phyloP scores from a whole-genome alignment of 2,797 vertebrate species.

The Diceros bicornis region DNA sequence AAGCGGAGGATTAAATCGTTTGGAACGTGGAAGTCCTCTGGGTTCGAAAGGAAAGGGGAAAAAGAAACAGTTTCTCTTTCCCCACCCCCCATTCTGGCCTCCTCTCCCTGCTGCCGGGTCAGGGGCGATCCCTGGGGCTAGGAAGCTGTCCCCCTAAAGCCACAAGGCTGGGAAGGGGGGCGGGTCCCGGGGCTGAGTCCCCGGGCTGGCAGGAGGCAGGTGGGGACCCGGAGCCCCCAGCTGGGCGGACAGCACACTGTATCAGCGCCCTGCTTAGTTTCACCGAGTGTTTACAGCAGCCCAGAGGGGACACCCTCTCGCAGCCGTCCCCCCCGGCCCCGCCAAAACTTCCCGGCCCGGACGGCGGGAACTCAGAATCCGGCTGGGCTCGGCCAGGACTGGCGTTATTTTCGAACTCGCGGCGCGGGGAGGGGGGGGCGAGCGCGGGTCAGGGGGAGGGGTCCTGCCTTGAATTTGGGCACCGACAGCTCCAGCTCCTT shows the following conservation, averaged over 20 bases:
- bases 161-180: conserved; percentile 16
- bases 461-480: conserved; percentile 97
- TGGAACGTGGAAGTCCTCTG: conserved; percentile 81
- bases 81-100: conserved; percentile 60
- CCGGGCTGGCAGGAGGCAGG: background rate
- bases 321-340: conserved; percentile 54
- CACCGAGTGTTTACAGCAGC: conserved; percentile 62
- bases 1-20: conserved; percentile 83
- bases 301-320: conserved; percentile 20
- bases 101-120: background rate
- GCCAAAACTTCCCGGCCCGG: conserved; percentile 69
- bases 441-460: background rate
- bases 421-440: background rate
- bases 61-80: conserved; percentile 82
- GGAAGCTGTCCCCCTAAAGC: background rate
- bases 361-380: conserved; percentile 80
- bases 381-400: conserved; percentile 71
- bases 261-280: conserved; percentile 49
- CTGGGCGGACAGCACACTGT: conserved; percentile 10
- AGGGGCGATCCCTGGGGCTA: background rate
- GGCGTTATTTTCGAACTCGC: conserved; percentile 86
- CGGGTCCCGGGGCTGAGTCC: conserved; percentile 54
- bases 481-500: conserved; percentile 98
- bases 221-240: conserved; percentile 11
- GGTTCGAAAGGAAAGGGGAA: conserved; percentile 85